Conservation (phyloP, 1,140 invertebrate species). For the Ectropis grisescens region DNA sequence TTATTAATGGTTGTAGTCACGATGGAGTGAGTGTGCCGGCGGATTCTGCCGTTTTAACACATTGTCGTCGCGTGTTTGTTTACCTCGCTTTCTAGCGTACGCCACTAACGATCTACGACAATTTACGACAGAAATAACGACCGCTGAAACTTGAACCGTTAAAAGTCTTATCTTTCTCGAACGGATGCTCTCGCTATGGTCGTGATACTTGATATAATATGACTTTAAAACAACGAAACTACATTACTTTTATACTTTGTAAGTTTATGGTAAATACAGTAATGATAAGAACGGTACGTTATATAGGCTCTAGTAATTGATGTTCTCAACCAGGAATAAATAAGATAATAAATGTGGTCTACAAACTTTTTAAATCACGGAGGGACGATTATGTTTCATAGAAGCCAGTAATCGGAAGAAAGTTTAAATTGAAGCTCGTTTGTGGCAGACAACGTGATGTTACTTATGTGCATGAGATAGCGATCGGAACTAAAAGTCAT, state of each 20-base stretch:
- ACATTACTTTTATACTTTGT: no score
- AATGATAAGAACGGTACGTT: no score
- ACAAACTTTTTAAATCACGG: no score
- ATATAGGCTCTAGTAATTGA: no score
- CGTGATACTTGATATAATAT: constrained; percentile 6
- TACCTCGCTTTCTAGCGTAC: constrained; percentile 11
- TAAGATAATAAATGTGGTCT: no score
- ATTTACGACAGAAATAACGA: constrained; percentile 27
- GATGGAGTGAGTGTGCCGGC: constrained; percentile 8
- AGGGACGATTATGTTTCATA: no score
- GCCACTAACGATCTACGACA: constrained; percentile 21
- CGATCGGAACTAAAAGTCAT: constrained; percentile 30
- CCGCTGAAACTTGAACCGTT: constrained; percentile 24
- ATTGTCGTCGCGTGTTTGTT: constrained; percentile 25
- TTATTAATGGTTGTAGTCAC: constrained; percentile 36
- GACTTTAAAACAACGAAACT: neutral
- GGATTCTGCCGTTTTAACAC: constrained; percentile 31
- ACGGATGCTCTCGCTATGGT: constrained; percentile 13
- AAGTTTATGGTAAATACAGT: no score
- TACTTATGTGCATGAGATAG: no score
- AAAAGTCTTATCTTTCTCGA: constrained; percentile 21
- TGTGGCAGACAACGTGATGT: constrained; percentile 2
- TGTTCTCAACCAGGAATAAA: no score
- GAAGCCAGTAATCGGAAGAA: no score
- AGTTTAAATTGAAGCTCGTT: no score